phyloP scores from a whole-genome alignment of 2,797 vertebrate genomes.

The Eulemur mongoz region DNA sequence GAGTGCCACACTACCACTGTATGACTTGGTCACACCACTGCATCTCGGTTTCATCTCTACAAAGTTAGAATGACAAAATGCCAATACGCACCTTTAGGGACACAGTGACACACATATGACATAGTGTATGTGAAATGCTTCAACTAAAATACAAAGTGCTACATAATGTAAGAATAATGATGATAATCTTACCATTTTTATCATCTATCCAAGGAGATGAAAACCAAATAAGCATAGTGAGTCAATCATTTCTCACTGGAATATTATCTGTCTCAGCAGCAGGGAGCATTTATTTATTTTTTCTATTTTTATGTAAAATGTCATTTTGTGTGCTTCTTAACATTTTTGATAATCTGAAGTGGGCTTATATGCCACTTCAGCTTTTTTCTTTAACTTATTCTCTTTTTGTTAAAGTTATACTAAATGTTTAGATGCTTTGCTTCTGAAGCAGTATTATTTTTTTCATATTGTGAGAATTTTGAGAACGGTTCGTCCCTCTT shows the following conservation, averaged over 20 bases:
- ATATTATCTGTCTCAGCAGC: not conserved
- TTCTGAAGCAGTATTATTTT: not conserved
- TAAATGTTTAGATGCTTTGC: not conserved
- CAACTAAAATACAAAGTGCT: not conserved
- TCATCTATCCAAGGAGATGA: not conserved
- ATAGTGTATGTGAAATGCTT: not conserved
- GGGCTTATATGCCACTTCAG: too few species aligned
- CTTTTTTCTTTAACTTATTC: not conserved
- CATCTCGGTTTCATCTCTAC: not conserved
- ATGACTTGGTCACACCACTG: not conserved
- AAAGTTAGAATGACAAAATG: not conserved
- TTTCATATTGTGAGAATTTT: not conserved
- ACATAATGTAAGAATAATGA: not conserved
- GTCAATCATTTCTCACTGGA: not conserved
- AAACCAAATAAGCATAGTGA: not conserved
- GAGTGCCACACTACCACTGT: not conserved
- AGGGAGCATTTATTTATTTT: not conserved
- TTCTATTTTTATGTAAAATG: not conserved
- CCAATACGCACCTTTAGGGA: not conserved
- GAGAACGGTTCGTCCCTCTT: not conserved
- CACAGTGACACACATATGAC: not conserved
- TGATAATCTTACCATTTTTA: not conserved
- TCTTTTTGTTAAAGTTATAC: not conserved
- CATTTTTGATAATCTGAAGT: not conserved
- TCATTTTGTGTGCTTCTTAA: not conserved